These are phyloP conservation scores for Petrocephalus schoutedeni DNA, from an alignment of 2,797 vertebrate genomes.

Conservation along the genomic window DNA sequence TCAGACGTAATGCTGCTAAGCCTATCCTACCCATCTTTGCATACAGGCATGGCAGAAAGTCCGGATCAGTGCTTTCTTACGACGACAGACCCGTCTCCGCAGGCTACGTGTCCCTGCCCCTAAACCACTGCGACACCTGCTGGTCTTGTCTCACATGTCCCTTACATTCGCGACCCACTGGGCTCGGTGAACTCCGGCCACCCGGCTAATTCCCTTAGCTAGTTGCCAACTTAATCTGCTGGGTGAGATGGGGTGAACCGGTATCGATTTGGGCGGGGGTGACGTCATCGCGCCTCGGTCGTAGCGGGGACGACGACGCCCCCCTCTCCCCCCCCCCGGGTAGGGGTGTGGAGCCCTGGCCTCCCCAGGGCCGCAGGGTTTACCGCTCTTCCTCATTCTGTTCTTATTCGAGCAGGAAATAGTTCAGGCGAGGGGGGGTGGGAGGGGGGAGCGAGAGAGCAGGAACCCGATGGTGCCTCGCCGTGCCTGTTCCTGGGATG, in stretches of 20 bases:
- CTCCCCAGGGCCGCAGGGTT: background rate
- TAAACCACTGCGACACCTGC: background rate
- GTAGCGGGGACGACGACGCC: background rate
- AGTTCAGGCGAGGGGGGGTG: background rate
- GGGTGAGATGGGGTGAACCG: background rate
- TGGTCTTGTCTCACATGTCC: background rate
- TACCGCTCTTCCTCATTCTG: background rate
- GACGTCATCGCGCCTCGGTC: background rate
- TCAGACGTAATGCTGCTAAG: background rate
- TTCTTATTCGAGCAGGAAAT: conserved; percentile 3
- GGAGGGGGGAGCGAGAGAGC: background rate
- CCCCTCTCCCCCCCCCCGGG: background rate
- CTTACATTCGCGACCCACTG: background rate
- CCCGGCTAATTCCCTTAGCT: background rate
- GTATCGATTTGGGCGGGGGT: background rate
- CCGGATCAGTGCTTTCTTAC: background rate
- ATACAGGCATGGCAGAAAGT: background rate
- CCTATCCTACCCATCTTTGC: background rate
- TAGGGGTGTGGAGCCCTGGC: background rate
- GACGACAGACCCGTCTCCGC: background rate
- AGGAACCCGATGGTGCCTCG: background rate
- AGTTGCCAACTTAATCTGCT: background rate
- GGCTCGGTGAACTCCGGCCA: background rate
- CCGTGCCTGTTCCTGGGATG: background rate
- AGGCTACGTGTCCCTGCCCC: background rate